These are phyloP conservation scores for Chaetodon auriga DNA, from an alignment of 2,113 vertebrate genomes.

Conservation along the genomic window DNA sequence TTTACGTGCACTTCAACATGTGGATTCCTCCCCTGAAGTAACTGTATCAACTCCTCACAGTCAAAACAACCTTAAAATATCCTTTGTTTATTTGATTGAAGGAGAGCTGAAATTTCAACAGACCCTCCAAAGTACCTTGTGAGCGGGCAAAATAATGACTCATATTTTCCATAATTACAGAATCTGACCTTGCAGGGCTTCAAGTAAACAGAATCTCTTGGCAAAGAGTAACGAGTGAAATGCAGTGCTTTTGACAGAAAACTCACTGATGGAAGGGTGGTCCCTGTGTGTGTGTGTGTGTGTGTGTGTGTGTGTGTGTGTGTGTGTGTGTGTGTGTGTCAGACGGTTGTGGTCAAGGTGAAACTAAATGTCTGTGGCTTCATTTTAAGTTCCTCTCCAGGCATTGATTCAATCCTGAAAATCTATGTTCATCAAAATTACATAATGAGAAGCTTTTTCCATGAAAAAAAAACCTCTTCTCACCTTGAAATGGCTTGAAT, in stretches of 20 bases:
- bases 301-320: no score
- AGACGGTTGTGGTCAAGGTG: not conserved
- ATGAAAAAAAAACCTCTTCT: no score
- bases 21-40: not conserved
- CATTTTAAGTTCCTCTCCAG: no score
- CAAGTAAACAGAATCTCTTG: conserved; percentile 40
- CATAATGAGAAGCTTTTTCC: no score
- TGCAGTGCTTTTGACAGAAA: conserved; percentile 21
- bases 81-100: conserved; percentile 72
- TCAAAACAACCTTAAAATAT: conserved; percentile 73
- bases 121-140: conserved; percentile 64
- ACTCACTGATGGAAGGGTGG: not conserved
- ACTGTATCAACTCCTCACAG: conserved; percentile 7
- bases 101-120: conserved; percentile 56
- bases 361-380: not conserved
- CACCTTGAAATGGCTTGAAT: no score
- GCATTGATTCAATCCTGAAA: no score
- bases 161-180: conserved; percentile 65
- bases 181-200: conserved; percentile 42
- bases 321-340: no score
- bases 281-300: not conserved
- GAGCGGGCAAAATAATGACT: conserved; percentile 65
- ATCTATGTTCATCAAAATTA: no score
- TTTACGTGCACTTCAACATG: not conserved
- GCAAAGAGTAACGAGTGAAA: conserved; percentile 9